Base-by-base conservation (phyloP, 2,797 vertebrate species). In the Danio aesculapii region DNA sequence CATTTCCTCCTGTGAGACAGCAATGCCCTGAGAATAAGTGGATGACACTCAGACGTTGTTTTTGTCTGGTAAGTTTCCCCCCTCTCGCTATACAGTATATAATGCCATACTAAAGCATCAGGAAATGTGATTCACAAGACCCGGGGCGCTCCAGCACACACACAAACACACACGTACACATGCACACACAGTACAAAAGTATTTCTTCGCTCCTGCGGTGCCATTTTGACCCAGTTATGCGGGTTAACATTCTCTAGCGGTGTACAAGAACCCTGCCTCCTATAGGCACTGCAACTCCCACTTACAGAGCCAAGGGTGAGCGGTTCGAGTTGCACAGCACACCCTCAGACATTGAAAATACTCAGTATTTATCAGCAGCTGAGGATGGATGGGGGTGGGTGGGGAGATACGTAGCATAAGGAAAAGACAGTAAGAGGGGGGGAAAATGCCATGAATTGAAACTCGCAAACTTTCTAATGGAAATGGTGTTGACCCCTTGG, bases 381-480 rank as follows among this genome's bases (percentile, higher is more conserved):
- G 89, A 94, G 91, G 92, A 90, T 76, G 88, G 87, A 86, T 85
- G 90, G 88, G 67, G 50, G 53, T 41, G 64, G 66, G 64, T 52
- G 70, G 9, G 39, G 14, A 63, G 59, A 66, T 39, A 57, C 17
- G 86, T 67, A 81, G 74, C 58, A 11, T 66, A 61, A 63, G 49
- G 79, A 72, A 82, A 63, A 81, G 61, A 75, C 73, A 66, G 73
- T 57, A 39, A 76, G 63, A 79, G 73, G 49, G n/a, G 30, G 50
- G 88, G 89, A 89, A 87, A 90, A 89, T 87, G 88, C 91, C 92
- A 90, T 91, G 92, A 93, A 94, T 94, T 93, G 92, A 93, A 94
- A 94, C 91, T 92, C 72, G 88, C 77, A 91, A 92, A 94, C 93
- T 94, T 94, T 94, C 91, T 91, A 92, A 94, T 94, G 92, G 93